phyloP scores from a whole-genome alignment of 2,113 vertebrate genomes.

The Chlorocebus sabaeus region DNA sequence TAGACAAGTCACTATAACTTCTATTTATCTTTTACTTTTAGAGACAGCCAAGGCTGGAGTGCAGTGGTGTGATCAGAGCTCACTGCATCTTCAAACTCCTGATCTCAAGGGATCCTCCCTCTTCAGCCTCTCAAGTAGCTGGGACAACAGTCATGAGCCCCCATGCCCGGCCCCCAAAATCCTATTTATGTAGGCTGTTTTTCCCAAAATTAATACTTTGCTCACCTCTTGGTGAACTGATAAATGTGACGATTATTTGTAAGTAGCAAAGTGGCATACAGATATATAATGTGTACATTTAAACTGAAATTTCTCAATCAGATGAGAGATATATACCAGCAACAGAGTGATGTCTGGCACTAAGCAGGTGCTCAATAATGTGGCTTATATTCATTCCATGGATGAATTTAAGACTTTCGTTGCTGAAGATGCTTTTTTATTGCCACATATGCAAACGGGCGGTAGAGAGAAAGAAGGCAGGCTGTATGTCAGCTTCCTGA shows the following conservation, averaged over 20 bases:
- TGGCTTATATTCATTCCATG: neutral
- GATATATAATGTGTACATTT: neutral
- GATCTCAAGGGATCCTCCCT: too few species aligned
- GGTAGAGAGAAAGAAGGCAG: neutral
- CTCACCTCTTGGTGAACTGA: neutral
- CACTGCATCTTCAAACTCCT: too few species aligned
- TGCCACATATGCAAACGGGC: neutral
- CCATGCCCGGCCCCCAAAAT: too few species aligned
- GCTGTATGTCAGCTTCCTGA: neutral
- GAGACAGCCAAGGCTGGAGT: too few species aligned
- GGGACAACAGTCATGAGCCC: too few species aligned
- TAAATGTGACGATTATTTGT: neutral
- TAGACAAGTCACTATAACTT: neutral
- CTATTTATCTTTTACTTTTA: too few species aligned
- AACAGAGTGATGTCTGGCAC: neutral
- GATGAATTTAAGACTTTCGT: neutral
- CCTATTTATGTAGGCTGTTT: neutral
- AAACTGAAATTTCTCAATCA: neutral
- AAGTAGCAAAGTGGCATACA: neutral
- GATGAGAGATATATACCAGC: neutral
- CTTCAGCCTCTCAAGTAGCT: too few species aligned
- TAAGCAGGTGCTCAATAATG: neutral
- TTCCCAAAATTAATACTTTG: neutral
- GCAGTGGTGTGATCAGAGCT: too few species aligned
- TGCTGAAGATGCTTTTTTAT: neutral